phyloP scores from a whole-genome alignment of 2,888 invertebrate species.

The Keiferia lycopersicella region DNA sequence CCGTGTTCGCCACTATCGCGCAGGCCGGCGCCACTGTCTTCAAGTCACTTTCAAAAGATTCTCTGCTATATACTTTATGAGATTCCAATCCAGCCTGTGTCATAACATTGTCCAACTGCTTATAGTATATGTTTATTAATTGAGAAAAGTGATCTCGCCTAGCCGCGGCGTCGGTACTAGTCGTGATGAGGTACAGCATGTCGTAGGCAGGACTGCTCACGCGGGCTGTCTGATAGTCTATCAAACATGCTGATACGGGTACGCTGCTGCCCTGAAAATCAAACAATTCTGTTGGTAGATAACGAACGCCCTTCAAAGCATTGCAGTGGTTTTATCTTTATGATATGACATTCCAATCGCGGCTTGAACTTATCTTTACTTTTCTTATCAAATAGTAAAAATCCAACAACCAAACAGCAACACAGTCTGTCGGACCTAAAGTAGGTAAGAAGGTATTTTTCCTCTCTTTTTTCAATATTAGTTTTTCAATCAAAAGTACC shows the following conservation, averaged over 20 bases:
- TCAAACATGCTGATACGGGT: slow-evolving; percentile 61
- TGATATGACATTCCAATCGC: not conserved
- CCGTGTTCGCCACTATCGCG: slow-evolving; percentile 67
- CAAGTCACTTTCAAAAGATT: slow-evolving; percentile 58
- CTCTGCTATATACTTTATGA: slow-evolving; percentile 47
- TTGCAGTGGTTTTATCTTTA: not conserved
- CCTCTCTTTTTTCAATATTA: too few species aligned
- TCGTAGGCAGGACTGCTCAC: slow-evolving; percentile 66
- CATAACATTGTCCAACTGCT: slow-evolving; percentile 49
- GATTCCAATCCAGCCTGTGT: slow-evolving; percentile 41
- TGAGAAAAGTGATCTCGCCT: slow-evolving; percentile 47
- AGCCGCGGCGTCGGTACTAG: slow-evolving; percentile 54
- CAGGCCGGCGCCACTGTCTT: slow-evolving; percentile 60
- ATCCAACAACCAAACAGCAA: too few species aligned
- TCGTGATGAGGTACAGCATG: slow-evolving; percentile 60
- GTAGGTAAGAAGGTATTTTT: too few species aligned
- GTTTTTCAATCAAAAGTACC: not conserved
- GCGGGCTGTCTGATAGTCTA: slow-evolving; percentile 69
- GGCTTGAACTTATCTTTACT: too few species aligned
- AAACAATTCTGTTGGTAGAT: slow-evolving; percentile 6
- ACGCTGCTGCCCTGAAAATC: slow-evolving; percentile 52
- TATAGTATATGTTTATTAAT: slow-evolving; percentile 57
- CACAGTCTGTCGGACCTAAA: too few species aligned
- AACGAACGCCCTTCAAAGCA: too few species aligned
- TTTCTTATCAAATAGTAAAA: too few species aligned